Conservation (phyloP, 2,888 invertebrate genomes). For the Melieria picta region DNA sequence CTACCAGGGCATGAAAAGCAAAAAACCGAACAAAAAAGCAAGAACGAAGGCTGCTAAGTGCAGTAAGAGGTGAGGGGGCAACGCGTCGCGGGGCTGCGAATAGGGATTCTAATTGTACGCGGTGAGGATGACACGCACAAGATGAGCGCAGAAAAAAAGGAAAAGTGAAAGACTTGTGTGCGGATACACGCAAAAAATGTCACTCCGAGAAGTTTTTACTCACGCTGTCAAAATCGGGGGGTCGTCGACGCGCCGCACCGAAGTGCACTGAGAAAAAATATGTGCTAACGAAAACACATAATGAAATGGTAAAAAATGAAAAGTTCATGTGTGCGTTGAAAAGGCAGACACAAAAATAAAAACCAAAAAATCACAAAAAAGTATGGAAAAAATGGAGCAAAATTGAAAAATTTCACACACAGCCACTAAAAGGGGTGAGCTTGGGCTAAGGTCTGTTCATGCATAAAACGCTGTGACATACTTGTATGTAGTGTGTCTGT, state of each 20-base stretch:
- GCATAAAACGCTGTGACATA: conserved; percentile 18
- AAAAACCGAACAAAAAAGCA: background rate
- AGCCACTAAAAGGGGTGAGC: conserved; percentile 39
- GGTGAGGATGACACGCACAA: conserved; percentile 21
- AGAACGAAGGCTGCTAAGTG: background rate
- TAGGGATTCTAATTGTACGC: conserved; percentile 38
- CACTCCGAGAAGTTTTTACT: conserved; percentile 40
- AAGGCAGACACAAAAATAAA: background rate
- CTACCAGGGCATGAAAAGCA: too few relatives aligned
- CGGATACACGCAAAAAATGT: conserved; percentile 35
- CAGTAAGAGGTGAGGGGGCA: conserved; percentile 5
- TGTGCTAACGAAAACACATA: background rate
- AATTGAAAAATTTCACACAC: conserved; percentile 37
- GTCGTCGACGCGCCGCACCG: background rate
- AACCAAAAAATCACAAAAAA: background rate
- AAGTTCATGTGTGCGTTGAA: background rate
- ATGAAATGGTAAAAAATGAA: background rate
- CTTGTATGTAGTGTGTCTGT: background rate
- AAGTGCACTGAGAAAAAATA: background rate
- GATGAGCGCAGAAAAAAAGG: conserved; percentile 27
- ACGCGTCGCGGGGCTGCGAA: conserved; percentile 13
- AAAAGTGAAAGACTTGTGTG: conserved; percentile 4
- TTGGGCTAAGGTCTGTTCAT: conserved; percentile 31
- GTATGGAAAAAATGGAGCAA: conserved; percentile 4
- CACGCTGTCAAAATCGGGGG: conserved; percentile 41